Percentiles rank a stretch among this genome's conserved stretches.
Conservation (phyloP, 2,888 invertebrate genomes). For the Pemphredon lugubris region DNA sequence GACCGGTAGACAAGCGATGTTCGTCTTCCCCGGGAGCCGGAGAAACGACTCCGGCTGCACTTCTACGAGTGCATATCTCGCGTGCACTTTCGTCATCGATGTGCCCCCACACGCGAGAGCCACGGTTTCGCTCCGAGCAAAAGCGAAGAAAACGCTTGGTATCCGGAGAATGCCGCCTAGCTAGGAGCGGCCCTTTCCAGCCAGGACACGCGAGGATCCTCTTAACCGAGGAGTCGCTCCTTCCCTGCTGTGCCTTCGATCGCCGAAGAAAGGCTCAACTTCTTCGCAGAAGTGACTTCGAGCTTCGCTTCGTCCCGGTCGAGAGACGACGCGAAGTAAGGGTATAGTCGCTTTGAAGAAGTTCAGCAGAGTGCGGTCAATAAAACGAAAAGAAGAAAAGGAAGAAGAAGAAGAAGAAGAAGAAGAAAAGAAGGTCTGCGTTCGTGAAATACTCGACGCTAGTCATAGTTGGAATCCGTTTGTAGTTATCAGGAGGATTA, state of each 20-base stretch:
- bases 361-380: too few relatives aligned
- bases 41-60: constrained; percentile 24
- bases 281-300: constrained; percentile 40
- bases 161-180: constrained; percentile 70
- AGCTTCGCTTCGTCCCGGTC: constrained; percentile 9
- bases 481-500: too few relatives aligned
- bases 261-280: constrained; percentile 22
- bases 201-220: constrained; percentile 65
- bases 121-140: constrained; percentile 66
- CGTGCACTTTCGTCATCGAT: constrained; percentile 68
- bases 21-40: too few relatives aligned
- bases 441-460: too few relatives aligned
- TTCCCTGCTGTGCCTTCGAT: constrained; percentile 6
- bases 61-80: constrained; percentile 56
- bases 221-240: constrained; percentile 42
- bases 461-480: too few relatives aligned
- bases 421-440: too few relatives aligned
- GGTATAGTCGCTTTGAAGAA: too few relatives aligned
- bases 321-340: too few relatives aligned
- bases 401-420: too few relatives aligned
- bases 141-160: constrained; percentile 71
- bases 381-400: too few relatives aligned
- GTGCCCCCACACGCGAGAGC: constrained; percentile 52
- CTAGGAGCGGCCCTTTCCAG: constrained; percentile 71
- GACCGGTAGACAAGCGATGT: constrained; percentile 1